Evolutionary conservation across 2,888 invertebrate genomes (phyloP).

Genomic region (Epirrhoe tristata): DNA sequence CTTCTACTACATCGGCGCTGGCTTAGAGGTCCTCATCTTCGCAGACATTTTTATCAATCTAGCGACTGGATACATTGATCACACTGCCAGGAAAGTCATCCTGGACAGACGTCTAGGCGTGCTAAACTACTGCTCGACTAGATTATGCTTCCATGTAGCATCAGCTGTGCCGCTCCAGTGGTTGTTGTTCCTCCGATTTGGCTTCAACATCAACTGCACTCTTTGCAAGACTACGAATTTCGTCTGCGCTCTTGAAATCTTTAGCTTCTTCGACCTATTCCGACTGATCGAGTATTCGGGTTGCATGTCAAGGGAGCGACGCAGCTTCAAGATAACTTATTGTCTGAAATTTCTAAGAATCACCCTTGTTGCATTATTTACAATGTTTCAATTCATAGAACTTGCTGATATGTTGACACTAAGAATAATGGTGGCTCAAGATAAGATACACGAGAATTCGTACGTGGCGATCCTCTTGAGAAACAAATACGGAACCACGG

Average conservation of each 20-base stretch:
- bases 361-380: constrained; percentile 43
- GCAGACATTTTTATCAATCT: constrained; percentile 48
- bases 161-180: constrained; percentile 52
- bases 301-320: constrained; percentile 41
- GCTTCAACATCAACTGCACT: constrained; percentile 41
- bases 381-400: constrained; percentile 47
- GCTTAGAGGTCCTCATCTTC: constrained; percentile 45
- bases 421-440: constrained; percentile 32
- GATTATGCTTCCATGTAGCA: constrained; percentile 50
- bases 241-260: constrained; percentile 40
- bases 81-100: constrained; percentile 40
- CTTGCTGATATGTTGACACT: constrained; percentile 43
- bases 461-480: constrained; percentile 27
- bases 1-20: constrained; percentile 40
- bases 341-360: constrained; percentile 49
- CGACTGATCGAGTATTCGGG: constrained; percentile 48
- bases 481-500: constrained; percentile 13
- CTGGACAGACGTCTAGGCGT: constrained; percentile 42
- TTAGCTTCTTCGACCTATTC: constrained; percentile 42
- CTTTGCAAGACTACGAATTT: constrained; percentile 49
- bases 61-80: constrained; percentile 49
- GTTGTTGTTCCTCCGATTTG: constrained; percentile 50
- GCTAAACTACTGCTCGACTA: constrained; percentile 48
- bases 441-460: constrained; percentile 20
- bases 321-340: constrained; percentile 29